Evolutionary conservation across 2,797 vertebrate species (phyloP).

Genomic region (Carapus acus): DNA sequence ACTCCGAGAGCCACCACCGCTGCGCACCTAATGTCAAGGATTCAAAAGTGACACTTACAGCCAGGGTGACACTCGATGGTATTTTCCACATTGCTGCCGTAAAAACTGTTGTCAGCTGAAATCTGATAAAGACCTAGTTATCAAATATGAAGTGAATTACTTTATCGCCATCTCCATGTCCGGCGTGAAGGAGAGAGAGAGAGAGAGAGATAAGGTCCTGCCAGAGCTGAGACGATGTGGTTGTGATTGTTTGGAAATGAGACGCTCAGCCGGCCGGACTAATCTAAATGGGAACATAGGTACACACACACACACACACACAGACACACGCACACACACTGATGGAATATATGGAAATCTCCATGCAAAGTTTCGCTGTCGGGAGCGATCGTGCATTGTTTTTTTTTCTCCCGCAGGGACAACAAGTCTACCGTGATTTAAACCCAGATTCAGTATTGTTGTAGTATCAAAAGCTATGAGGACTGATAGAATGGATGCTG

Average conservation of each 20-base stretch:
- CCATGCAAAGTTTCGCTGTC: slow-evolving; percentile 69
- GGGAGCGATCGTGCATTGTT: slow-evolving; percentile 53
- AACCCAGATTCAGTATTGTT: slow-evolving; percentile 8
- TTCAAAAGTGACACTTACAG: slow-evolving; percentile 61
- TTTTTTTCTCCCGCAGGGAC: slow-evolving; percentile 40
- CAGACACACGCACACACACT: slow-evolving; percentile 44
- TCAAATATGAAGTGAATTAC: slow-evolving; percentile 72
- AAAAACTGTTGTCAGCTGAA: slow-evolving; percentile 46
- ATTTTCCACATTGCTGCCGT: slow-evolving; percentile 67
- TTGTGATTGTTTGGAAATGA: slow-evolving; percentile 64
- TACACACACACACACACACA: slow-evolving; percentile 24
- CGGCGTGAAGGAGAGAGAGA: slow-evolving; percentile 42
- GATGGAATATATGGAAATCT: slow-evolving; percentile 80
- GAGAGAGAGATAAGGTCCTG: slow-evolving; percentile 61
- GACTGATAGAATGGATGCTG: background rate
- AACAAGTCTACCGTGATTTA: slow-evolving; percentile 44
- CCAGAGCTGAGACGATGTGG: slow-evolving; percentile 56
- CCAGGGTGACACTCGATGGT: slow-evolving; percentile 47
- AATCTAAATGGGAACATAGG: slow-evolving; percentile 72
- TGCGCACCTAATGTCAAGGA: slow-evolving; percentile 22
- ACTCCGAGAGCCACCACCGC: slow-evolving; percentile 13
- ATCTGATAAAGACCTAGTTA: slow-evolving; percentile 55
- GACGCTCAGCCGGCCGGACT: slow-evolving; percentile 66
- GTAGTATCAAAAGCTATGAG: too few relatives aligned
- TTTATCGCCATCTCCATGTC: slow-evolving; percentile 77